phyloP scores from a whole-genome alignment of 1,140 invertebrate species.

The Drosophila baimaii region DNA sequence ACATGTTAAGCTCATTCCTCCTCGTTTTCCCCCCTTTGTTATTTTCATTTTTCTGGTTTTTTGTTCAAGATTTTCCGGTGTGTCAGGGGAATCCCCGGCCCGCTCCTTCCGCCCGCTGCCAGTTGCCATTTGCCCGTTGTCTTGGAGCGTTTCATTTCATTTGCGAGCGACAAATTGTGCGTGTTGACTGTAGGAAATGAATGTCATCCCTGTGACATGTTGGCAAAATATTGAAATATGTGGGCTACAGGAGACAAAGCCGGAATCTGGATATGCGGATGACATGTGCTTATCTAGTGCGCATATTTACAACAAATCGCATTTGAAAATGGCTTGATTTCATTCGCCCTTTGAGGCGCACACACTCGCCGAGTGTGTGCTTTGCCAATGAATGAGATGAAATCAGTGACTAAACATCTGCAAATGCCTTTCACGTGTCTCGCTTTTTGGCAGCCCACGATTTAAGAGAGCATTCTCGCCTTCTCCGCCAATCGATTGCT shows the following conservation, averaged over 20 bases:
- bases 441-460: neutral
- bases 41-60: constrained; percentile 35
- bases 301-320: constrained; percentile 43
- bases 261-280: constrained; percentile 32
- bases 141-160: constrained; percentile 69
- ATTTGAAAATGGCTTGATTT: constrained; percentile 30
- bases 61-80: constrained; percentile 62
- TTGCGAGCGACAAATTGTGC: constrained; percentile 79
- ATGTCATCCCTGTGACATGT: constrained; percentile 78
- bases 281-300: constrained; percentile 54
- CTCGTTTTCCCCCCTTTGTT: constrained; percentile 32
- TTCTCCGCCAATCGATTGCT: constrained; percentile 8
- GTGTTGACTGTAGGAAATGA: constrained; percentile 80
- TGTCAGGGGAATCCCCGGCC: constrained; percentile 21
- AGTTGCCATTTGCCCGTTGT: constrained; percentile 37
- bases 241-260: constrained; percentile 25
- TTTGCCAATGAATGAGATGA: constrained; percentile 1
- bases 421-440: constrained; percentile 28
- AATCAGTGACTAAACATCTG: constrained; percentile 9
- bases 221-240: constrained; percentile 78
- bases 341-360: constrained; percentile 25
- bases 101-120: constrained; percentile 8
- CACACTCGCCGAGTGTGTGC: neutral
- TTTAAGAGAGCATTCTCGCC: neutral
- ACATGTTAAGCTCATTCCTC: constrained; percentile 50